Evolutionary conservation across 2,797 vertebrate species (phyloP).

Genomic region (Poeciliopsis paucimaculata): DNA sequence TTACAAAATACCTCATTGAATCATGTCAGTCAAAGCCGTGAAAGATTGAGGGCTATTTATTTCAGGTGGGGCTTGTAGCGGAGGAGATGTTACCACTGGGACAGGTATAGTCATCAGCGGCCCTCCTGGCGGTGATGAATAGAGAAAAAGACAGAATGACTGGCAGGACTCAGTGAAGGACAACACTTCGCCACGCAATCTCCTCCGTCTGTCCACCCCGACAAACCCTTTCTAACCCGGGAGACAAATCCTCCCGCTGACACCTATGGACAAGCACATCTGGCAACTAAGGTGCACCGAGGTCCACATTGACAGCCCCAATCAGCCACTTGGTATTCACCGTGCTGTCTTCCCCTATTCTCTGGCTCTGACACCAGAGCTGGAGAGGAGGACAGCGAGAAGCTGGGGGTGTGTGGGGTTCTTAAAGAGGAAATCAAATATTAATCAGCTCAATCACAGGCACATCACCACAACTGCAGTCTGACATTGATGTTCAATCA

Average conservation of each 20-base stretch:
- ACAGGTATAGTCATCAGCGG: slow-evolving; percentile 67
- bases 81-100: slow-evolving; percentile 56
- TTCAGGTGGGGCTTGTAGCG: slow-evolving; percentile 55
- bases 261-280: slow-evolving; percentile 70
- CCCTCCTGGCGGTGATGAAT: slow-evolving; percentile 73
- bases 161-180: slow-evolving; percentile 71
- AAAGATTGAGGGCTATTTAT: slow-evolving; percentile 35
- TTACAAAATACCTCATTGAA: slow-evolving; percentile 49
- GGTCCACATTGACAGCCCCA: slow-evolving; percentile 64
- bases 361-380: slow-evolving; percentile 32
- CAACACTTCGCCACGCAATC: slow-evolving; percentile 46
- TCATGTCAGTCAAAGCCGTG: slow-evolving; percentile 44
- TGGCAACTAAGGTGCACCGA: slow-evolving; percentile 60
- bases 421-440: slow-evolving; percentile 74
- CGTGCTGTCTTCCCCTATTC: slow-evolving; percentile 42
- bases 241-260: slow-evolving; percentile 65
- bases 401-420: not conserved
- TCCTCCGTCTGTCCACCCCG: slow-evolving; percentile 65
- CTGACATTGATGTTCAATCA: slow-evolving; percentile 67
- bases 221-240: slow-evolving; percentile 53
- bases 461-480: slow-evolving; percentile 59
- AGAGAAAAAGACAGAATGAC: slow-evolving; percentile 75
- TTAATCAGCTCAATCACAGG: slow-evolving; percentile 67
- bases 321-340: slow-evolving; percentile 75
- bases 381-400: slow-evolving; percentile 26